Evolutionary conservation across 2,888 invertebrate species (phyloP), one percentile per base, ranked within the genome.

Genomic region (Chymomyza caudatula): DNA sequence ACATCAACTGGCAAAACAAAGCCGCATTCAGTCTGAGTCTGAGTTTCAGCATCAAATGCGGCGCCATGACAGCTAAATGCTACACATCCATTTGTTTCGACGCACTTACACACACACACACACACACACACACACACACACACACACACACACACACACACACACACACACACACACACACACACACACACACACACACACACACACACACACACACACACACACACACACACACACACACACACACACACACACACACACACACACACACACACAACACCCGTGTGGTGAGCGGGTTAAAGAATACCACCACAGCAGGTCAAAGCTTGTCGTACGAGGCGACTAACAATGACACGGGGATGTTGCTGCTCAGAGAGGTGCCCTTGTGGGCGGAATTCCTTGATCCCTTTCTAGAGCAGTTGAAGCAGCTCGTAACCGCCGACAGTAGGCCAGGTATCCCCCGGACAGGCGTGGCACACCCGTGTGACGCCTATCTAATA

Each of bases 1-100:
- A 37, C 17, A 49, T 29, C 29, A 23, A n/a, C 44, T 44, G 22
- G 15, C 25, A 17, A 23, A 59, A 17, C 49, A 19, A 13, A 29
- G 25, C 22, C 22, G 22, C 25, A 59, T 29, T 70, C 55, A 49
- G 58, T 19, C 55, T 55, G 54, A 43, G 29, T 62, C 44, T 13
- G 11, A 23, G 54, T 54, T 15, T 25, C 15, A 23, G 52, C 52
- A 25, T 49, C 51, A 47, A 19, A 47, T 19, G 47, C 53, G 53
- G 43, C 53, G 60, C 44, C 60, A 60, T 43, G 52, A 8, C 53
- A 42, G 44, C 44, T 60, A 19, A 44, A 53, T 60, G 53, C 6
- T 25, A 20, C 47, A 58, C 2, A 19, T 1, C 42, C 57, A 20
- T 8, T 22, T 13, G 22, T 43, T 20, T 19, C 20, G n/a, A 19